Percentiles rank a stretch among this genome's conserved stretches.
These are phyloP conservation scores for Eulithis prunata DNA, from an alignment of 2,888 invertebrate species.

Conservation along the genomic window DNA sequence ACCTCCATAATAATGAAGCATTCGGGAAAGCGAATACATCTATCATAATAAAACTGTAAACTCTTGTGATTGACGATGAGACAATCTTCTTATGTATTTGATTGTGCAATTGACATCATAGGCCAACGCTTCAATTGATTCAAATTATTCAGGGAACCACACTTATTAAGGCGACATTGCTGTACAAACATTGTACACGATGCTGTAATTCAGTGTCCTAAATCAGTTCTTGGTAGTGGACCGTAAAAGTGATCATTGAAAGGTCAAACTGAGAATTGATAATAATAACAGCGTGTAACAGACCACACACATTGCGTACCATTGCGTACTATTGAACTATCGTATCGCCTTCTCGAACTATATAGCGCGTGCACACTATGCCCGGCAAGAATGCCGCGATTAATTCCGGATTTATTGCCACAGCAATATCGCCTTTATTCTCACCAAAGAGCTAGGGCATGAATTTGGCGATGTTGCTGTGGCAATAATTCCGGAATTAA, in stretches of 20 bases:
- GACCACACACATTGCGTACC: conserved; percentile 1
- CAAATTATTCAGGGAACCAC: conserved; percentile 51
- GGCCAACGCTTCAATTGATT: conserved; percentile 46
- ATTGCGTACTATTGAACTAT: background rate
- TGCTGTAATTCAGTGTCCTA: conserved; percentile 9
- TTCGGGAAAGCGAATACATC: background rate
- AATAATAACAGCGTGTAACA: conserved; percentile 11
- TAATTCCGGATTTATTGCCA: no score
- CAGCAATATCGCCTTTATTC: no score
- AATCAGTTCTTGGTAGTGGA: conserved; percentile 13
- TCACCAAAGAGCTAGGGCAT: no score
- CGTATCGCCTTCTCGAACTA: no score
- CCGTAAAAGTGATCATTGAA: conserved; percentile 8
- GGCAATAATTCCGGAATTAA: no score
- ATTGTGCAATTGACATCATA: conserved; percentile 46
- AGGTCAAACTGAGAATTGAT: conserved; percentile 16
- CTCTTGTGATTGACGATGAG: conserved; percentile 41
- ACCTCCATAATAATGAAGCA: background rate
- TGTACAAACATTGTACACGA: conserved; percentile 12
- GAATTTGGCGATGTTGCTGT: no score
- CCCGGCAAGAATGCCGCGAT: no score
- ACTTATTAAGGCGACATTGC: conserved; percentile 21
- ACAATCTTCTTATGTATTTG: conserved; percentile 43
- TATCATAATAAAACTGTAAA: conserved; percentile 5
- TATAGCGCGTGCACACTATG: no score